Evolutionary conservation across 1,140 invertebrate species (phyloP), one percentile per base, ranked within the genome.

Genomic region (Ganaspis sp.): DNA sequence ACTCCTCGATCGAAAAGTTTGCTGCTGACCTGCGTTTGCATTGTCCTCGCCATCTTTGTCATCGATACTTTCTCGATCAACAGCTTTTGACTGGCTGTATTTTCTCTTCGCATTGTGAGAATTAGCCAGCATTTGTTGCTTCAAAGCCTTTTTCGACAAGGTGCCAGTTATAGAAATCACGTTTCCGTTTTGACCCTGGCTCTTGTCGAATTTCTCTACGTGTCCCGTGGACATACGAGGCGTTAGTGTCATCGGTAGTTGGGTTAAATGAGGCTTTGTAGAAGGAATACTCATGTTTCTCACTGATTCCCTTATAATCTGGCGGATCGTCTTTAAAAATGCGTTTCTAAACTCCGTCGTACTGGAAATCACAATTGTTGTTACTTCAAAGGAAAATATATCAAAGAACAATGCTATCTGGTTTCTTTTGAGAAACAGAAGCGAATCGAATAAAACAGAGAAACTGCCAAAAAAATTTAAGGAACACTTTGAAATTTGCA

Each of bases 221-320:
- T 90, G 89, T 3, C 88, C 85, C 0, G 85, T 85, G 1, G 89
- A 88, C 88, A 90, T 90, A 0, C 90, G 87, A 17, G 86, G 86
- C 0, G 88, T 80, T 64, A 91, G 86, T 54, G 88, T 87, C 84
- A 91, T 91, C 23, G 89, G 76, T 29, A 88, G 85, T 69, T 91
- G 90, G 40, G 45, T 69, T 2, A 91, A 26, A 73, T 94, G 95
- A 82, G 81, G 74, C 53, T 95, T 95, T 38, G 94, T 95, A 77
- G 94, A 94, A 76, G 97, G 97, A 91, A 98, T 96, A 85, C 95
- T 97, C 97, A 98, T 98, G 86, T 98, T 98, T 80, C 97, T 93
- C 11, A 98, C 97, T 74, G 96, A 97, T 90, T 99, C 98, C 74
- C 98, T 93, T 78, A 99, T 99, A 53, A 98, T 99, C 92, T 99